A percentile compares a stretch with the other conserved stretches of the same genome.
phyloP scores from a whole-genome alignment of 2,888 invertebrate genomes.

The Idaea biselata region DNA sequence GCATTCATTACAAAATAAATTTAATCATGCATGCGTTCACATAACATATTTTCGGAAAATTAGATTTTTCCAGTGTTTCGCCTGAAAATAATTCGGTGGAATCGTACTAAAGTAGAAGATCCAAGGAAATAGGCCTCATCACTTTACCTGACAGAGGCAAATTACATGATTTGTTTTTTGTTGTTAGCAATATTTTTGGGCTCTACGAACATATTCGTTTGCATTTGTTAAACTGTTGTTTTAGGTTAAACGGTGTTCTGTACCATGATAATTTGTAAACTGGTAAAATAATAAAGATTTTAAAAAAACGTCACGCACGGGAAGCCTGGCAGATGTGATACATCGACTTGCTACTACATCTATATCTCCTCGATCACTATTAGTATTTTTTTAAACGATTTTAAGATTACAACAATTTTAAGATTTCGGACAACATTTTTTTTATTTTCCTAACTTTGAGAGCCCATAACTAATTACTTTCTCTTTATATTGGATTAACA shows the following conservation, averaged over 20 bases:
- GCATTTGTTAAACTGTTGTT: neutral
- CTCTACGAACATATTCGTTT: neutral
- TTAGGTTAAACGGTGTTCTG: neutral
- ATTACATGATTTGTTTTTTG: conserved; percentile 1
- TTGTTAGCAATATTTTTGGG: neutral
- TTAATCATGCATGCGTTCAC: neutral
- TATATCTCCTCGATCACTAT: too few relatives aligned
- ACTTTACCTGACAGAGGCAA: neutral
- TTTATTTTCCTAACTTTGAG: too few relatives aligned
- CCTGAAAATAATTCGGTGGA: neutral
- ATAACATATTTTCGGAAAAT: neutral
- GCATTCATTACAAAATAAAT: too few relatives aligned
- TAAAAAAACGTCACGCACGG: too few relatives aligned
- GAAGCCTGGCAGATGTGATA: too few relatives aligned
- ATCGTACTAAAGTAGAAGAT: neutral
- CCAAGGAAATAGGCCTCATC: neutral
- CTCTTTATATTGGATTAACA: too few relatives aligned
- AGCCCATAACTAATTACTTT: too few relatives aligned
- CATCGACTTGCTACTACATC: too few relatives aligned
- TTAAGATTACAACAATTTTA: too few relatives aligned
- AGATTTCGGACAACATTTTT: too few relatives aligned
- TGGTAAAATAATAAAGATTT: neutral
- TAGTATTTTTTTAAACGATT: too few relatives aligned
- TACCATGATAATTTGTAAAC: neutral
- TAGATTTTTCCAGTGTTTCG: neutral